Conservation (phyloP, 2,888 invertebrate genomes). For the Erebia ligea region DNA sequence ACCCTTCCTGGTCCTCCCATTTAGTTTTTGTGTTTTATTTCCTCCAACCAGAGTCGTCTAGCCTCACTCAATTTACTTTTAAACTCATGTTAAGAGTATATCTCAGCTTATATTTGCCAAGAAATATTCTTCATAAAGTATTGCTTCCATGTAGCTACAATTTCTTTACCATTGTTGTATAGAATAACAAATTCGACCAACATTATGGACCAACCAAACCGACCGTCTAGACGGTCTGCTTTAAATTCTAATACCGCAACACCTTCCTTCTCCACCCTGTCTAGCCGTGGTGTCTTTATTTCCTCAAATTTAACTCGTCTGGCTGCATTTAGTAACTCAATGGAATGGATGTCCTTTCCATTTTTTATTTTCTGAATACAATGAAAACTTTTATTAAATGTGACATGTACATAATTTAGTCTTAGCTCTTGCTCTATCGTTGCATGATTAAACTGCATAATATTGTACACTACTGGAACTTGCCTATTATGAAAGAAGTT, state of each 20-base stretch:
- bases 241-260: constrained; percentile 21
- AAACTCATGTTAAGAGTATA: neutral
- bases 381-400: no score
- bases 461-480: no score
- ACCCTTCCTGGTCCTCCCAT: neutral
- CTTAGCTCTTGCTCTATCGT: no score
- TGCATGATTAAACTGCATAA: no score
- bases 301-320: constrained; percentile 8
- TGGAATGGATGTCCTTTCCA: neutral
- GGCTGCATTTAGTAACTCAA: neutral
- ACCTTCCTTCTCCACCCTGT: constrained; percentile 13
- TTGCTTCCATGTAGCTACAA: no score
- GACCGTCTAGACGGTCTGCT: constrained; percentile 15
- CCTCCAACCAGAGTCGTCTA: neutral
- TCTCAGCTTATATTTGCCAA: neutral
- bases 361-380: neutral
- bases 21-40: neutral
- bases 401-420: no score
- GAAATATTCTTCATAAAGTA: neutral
- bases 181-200: constrained; percentile 11
- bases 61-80: neutral
- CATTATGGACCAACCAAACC: constrained; percentile 4
- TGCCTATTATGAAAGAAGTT: no score
- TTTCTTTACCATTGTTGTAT: neutral
- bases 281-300: constrained; percentile 12